Percentiles rank a stretch among this genome's conserved stretches.
phyloP scores from a whole-genome alignment of 2,888 invertebrate genomes.

The Oithona nana region DNA sequence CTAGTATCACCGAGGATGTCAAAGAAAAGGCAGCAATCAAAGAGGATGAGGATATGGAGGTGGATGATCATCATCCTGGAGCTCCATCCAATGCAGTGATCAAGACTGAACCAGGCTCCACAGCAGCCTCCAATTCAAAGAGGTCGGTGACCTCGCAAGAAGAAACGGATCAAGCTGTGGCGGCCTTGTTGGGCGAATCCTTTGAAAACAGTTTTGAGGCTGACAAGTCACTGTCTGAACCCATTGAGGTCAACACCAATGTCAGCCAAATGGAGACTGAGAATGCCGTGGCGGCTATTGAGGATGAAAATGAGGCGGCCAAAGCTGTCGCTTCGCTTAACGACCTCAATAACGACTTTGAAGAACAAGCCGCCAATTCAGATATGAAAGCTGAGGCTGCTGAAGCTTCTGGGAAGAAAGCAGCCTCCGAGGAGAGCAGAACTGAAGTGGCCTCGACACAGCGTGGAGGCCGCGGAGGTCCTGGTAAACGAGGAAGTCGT shows the following conservation, averaged over 20 bases:
- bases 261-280: conserved; percentile 43
- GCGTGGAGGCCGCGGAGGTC: too few species aligned
- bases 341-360: neutral
- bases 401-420: neutral
- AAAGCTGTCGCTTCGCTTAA: conserved; percentile 15
- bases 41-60: conserved; percentile 24
- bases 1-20: neutral
- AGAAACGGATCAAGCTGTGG: conserved; percentile 79
- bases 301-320: conserved; percentile 13
- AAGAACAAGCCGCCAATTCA: conserved; percentile 1
- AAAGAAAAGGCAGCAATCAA: conserved; percentile 22
- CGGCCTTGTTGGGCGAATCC: conserved; percentile 64
- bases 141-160: conserved; percentile 70
- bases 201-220: conserved; percentile 37
- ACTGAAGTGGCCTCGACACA: neutral
- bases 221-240: conserved; percentile 45
- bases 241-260: conserved; percentile 44
- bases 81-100: conserved; percentile 20
- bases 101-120: conserved; percentile 31
- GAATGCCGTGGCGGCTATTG: conserved; percentile 25
- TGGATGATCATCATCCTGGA: conserved; percentile 12
- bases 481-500: neutral
- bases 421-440: too few species aligned
- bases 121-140: conserved; percentile 45
- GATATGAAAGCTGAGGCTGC: neutral